Percentiles rank a stretch among this genome's conserved stretches.
These are phyloP conservation scores for Nomada fabriciana DNA, from an alignment of 2,888 invertebrate genomes.

Conservation along the genomic window DNA sequence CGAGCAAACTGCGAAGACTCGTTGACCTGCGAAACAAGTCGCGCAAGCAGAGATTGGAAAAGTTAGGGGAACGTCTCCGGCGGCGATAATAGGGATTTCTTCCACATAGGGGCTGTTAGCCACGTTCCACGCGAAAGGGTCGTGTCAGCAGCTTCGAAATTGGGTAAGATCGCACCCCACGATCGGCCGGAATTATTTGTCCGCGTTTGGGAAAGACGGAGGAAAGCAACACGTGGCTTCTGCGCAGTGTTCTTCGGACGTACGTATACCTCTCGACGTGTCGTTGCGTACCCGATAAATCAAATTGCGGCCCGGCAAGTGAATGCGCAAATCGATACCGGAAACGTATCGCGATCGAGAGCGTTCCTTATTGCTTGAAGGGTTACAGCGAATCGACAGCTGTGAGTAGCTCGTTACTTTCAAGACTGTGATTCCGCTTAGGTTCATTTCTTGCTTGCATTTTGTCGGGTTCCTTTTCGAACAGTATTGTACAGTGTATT, in stretches of 20 bases:
- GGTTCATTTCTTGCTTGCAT: neutral
- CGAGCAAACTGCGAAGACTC: constrained; percentile 57
- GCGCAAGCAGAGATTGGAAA: constrained; percentile 43
- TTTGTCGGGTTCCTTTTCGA: neutral
- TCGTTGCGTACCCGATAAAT: constrained; percentile 31
- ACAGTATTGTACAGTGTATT: neutral
- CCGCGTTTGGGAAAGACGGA: neutral
- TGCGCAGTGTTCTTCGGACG: constrained; percentile 1
- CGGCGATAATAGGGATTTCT: constrained; percentile 33
- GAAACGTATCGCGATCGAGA: neutral
- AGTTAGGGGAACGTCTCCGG: constrained; percentile 25
- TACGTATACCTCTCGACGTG: neutral
- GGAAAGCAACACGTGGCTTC: constrained; percentile 47
- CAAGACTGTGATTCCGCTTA: neutral
- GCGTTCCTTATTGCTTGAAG: neutral
- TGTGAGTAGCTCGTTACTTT: neutral
- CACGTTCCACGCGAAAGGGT: neutral
- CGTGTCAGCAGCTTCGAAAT: constrained; percentile 6
- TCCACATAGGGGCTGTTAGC: neutral
- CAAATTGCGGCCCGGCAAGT: neutral
- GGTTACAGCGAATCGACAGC: neutral
- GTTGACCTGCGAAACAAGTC: constrained; percentile 59
- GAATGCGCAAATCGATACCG: constrained; percentile 8
- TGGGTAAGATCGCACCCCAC: neutral
- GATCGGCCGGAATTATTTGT: constrained; percentile 14